phyloP scores from a whole-genome alignment of 1,140 invertebrate species.

The Cephus cinctus region DNA sequence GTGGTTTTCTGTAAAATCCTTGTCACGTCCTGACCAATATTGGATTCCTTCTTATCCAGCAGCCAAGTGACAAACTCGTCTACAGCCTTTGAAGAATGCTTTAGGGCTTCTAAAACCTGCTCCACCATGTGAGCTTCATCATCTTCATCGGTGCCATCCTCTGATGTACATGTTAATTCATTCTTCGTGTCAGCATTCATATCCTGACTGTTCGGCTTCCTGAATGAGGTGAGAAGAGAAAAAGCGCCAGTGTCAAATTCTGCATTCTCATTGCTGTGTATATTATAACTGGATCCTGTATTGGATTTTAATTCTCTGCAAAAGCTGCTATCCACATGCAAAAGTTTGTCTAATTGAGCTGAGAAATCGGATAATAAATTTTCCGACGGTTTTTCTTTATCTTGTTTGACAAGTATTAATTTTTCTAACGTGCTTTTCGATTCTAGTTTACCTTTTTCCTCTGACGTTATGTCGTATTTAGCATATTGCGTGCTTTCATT shows the following conservation, averaged over 20 bases:
- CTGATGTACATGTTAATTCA: neutral
- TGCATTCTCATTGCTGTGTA: neutral
- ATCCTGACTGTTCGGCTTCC: neutral
- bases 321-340: neutral
- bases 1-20: neutral
- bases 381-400: too few species aligned
- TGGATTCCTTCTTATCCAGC: neutral
- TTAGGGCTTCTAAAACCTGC: neutral
- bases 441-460: too few species aligned
- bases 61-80: neutral
- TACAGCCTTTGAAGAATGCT: constrained; percentile 1
- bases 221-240: neutral
- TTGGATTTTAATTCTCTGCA: neutral
- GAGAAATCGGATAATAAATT: neutral
- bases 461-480: too few species aligned
- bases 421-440: too few species aligned
- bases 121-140: neutral
- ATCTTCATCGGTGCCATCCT: neutral
- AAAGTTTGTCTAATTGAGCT: neutral
- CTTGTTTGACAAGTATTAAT: too few species aligned
- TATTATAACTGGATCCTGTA: neutral
- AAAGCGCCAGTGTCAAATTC: neutral
- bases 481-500: too few species aligned
- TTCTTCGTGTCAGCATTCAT: neutral
- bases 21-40: neutral